Conservation (phyloP, 2,113 vertebrate genomes). For the Peucedramus taeniatus region DNA sequence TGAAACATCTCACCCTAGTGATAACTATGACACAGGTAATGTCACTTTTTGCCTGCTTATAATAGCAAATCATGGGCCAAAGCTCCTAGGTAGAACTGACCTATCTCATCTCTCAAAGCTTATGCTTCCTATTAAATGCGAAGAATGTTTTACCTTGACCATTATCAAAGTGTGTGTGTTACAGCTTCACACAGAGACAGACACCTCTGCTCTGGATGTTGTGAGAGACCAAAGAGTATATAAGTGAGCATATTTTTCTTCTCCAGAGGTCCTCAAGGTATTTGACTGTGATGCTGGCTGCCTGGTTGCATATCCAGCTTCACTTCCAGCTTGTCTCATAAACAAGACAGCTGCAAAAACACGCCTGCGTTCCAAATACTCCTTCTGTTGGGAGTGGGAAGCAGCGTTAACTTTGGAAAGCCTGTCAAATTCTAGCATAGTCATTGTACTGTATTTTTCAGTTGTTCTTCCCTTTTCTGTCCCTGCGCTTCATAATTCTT, state of each 20-base stretch:
- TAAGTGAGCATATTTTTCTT: neutral
- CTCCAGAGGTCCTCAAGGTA: neutral
- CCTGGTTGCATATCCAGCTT: neutral
- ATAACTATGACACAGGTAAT: conserved; percentile 95
- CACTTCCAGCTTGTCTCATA: neutral
- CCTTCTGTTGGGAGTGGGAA: neutral
- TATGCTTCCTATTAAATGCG: neutral
- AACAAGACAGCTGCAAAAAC: conserved; percentile 1
- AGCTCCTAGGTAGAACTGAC: neutral
- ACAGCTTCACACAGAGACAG: neutral
- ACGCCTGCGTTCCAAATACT: neutral
- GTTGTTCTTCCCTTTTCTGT: neutral
- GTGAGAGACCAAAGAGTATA: neutral
- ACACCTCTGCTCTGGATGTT: neutral
- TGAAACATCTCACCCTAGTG: conserved; percentile 86
- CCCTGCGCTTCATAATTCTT: neutral
- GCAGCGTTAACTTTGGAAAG: neutral
- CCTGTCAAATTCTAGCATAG: neutral
- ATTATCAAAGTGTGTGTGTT: neutral
- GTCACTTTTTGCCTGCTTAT: neutral
- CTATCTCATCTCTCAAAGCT: neutral
- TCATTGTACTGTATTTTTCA: neutral
- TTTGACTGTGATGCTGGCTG: neutral
- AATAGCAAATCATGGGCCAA: neutral
- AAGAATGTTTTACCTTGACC: neutral